Evolutionary conservation across 2,888 invertebrate species (phyloP).

Genomic region (Saturnia pavonia): DNA sequence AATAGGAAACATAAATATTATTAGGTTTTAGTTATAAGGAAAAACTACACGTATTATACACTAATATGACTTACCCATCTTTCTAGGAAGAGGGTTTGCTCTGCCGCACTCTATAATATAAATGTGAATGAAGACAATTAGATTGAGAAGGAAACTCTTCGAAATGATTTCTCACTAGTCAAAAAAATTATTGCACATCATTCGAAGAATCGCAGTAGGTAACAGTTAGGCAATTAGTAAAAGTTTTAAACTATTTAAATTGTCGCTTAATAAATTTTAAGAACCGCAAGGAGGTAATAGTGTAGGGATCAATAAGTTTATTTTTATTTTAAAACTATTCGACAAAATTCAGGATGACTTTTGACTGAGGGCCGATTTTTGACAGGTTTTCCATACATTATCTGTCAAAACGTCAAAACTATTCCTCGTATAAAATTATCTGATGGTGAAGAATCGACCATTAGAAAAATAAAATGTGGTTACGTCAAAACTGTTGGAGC

Average conservation of each 20-base stretch:
- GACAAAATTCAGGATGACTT: too few species aligned
- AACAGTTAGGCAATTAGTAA: neutral
- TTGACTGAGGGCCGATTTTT: too few species aligned
- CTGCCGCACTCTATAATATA: conserved; percentile 75
- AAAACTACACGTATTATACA: conserved; percentile 32
- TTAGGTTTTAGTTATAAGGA: neutral
- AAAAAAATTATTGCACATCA: neutral
- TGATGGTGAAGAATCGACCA: too few species aligned
- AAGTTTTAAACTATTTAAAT: neutral
- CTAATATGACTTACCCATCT: conserved; percentile 69
- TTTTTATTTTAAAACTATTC: neutral
- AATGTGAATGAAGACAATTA: conserved; percentile 34
- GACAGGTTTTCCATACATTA: too few species aligned
- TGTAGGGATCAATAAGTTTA: too few species aligned
- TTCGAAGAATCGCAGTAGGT: neutral
- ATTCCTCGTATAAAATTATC: too few species aligned
- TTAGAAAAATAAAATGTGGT: too few species aligned
- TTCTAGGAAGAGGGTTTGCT: conserved; percentile 77
- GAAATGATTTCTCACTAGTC: neutral
- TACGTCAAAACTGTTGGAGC: too few species aligned
- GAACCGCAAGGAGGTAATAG: too few species aligned
- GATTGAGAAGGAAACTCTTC: conserved; percentile 19
- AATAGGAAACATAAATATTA: neutral
- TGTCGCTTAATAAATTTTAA: too few species aligned
- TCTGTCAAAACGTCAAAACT: too few species aligned